Evolutionary conservation across 2,888 invertebrate species (phyloP).

Genomic region (Hesperia comma): DNA sequence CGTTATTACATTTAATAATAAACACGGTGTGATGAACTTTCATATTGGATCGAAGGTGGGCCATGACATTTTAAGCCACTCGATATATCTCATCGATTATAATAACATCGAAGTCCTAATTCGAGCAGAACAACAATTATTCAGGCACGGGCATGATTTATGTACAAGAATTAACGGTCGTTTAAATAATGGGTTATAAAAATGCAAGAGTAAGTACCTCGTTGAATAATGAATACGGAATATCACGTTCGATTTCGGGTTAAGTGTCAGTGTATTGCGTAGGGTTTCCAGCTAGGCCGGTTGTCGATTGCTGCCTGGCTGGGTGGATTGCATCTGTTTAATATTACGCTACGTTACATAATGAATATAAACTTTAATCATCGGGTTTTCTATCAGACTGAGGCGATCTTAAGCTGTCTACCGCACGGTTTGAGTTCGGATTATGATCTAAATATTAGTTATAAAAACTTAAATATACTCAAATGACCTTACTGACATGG

Average conservation of each 20-base stretch:
- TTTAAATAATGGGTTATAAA: conserved; percentile 38
- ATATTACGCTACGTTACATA: neutral
- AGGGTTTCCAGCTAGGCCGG: conserved; percentile 16
- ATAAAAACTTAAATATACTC: no score
- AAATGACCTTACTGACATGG: no score
- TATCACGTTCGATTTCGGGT: conserved; percentile 48
- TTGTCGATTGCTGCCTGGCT: neutral
- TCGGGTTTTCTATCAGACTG: neutral
- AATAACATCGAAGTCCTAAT: conserved; percentile 61
- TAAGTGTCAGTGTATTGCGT: conserved; percentile 39
- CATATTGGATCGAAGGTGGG: conserved; percentile 62
- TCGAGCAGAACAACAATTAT: conserved; percentile 44
- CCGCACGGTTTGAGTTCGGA: neutral
- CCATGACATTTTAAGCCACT: conserved; percentile 74
- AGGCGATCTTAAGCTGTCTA: neutral
- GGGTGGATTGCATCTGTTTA: conserved; percentile 1
- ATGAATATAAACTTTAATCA: conserved; percentile 9
- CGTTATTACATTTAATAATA: conserved; percentile 76
- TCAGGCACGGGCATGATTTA: conserved; percentile 39
- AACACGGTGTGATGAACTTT: conserved; percentile 79
- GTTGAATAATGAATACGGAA: conserved; percentile 48
- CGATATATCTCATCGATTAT: conserved; percentile 66
- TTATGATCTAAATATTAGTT: no score
- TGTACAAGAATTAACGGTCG: conserved; percentile 40
- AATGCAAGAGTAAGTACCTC: conserved; percentile 40